Percentiles rank a stretch among this genome's conserved stretches.
These are phyloP conservation scores for Erannis defoliaria DNA, from an alignment of 2,888 invertebrate species.

Conservation along the genomic window DNA sequence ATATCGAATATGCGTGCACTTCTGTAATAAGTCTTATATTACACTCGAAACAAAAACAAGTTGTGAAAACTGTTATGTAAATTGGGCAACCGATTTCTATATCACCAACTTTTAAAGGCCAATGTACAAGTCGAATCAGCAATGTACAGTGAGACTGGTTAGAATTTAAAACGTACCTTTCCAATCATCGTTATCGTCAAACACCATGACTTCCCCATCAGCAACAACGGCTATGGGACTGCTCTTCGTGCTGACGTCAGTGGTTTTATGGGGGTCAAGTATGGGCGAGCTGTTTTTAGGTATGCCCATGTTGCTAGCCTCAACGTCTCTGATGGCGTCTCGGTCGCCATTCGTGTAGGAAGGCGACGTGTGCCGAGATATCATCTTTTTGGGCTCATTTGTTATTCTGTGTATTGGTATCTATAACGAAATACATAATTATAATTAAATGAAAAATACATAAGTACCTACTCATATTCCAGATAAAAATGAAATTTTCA, in stretches of 20 bases:
- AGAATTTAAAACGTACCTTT: slow-evolving; percentile 80
- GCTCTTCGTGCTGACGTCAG: slow-evolving; percentile 76
- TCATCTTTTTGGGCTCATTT: slow-evolving; percentile 81
- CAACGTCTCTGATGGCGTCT: slow-evolving; percentile 54
- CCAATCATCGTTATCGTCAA: slow-evolving; percentile 95
- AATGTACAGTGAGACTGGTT: slow-evolving; percentile 21
- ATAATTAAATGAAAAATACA: background rate
- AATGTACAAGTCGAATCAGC: slow-evolving; percentile 6
- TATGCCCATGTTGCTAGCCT: slow-evolving; percentile 70
- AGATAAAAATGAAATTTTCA: too few relatives aligned
- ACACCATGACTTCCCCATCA: slow-evolving; percentile 93
- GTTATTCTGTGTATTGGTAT: slow-evolving; percentile 80
- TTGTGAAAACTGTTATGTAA: background rate
- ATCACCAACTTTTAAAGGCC: background rate
- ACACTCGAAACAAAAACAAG: background rate
- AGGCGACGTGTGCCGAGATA: slow-evolving; percentile 81
- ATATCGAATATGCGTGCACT: background rate
- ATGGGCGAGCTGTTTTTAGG: slow-evolving; percentile 83
- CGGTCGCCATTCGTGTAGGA: slow-evolving; percentile 80
- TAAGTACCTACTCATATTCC: background rate
- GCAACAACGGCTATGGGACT: slow-evolving; percentile 88
- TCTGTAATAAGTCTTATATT: background rate
- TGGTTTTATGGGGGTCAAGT: slow-evolving; percentile 78
- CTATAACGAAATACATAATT: slow-evolving; percentile 55
- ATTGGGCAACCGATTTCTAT: too few relatives aligned